A percentile compares a stretch with the other conserved stretches of the same genome.
Evolutionary conservation across 2,888 invertebrate genomes (phyloP).

Genomic region (Spicauda simplicius): DNA sequence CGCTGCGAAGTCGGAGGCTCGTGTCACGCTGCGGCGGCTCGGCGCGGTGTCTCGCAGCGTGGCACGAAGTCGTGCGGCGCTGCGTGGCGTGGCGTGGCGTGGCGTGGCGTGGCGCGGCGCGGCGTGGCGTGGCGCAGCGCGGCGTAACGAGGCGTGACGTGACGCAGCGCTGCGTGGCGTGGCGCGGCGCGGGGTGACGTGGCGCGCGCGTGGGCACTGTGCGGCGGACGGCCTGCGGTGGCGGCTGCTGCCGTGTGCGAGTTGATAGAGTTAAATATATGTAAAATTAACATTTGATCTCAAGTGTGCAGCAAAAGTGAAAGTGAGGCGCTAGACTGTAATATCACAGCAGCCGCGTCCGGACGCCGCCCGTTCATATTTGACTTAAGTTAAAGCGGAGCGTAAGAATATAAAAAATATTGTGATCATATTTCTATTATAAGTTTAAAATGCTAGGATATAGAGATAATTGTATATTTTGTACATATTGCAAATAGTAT

Average conservation of each 20-base stretch:
- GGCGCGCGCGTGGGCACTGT: constrained; percentile 31
- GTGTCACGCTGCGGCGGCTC: constrained; percentile 27
- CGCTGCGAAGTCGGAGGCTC: constrained; percentile 45
- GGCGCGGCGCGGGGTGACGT: constrained; percentile 49
- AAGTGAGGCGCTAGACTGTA: constrained; percentile 71
- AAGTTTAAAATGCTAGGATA: constrained; percentile 77
- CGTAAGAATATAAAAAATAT: constrained; percentile 82
- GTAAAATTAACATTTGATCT: constrained; percentile 84
- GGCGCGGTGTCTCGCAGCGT: constrained; percentile 36
- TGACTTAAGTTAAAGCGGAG: constrained; percentile 65
- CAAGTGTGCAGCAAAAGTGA: constrained; percentile 84
- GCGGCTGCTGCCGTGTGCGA: constrained; percentile 75
- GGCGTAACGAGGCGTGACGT: constrained; percentile 21
- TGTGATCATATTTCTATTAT: constrained; percentile 84
- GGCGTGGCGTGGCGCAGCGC: constrained; percentile 4
- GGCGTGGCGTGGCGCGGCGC: constrained; percentile 36
- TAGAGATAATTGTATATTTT: constrained; percentile 84
- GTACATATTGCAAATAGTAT: constrained; percentile 85
- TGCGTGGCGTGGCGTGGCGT: constrained; percentile 36
- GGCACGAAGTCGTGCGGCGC: constrained; percentile 11
- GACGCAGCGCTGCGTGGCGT: constrained; percentile 44
- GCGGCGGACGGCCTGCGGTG: constrained; percentile 52
- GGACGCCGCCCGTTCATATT: constrained; percentile 53
- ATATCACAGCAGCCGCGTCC: constrained; percentile 67
- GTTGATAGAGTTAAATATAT: constrained; percentile 78